These are phyloP conservation scores for Turritopsis dohrnii DNA, from an alignment of 30 jellyfish, hydroid and myxozoan species.

Conservation along the genomic window DNA sequence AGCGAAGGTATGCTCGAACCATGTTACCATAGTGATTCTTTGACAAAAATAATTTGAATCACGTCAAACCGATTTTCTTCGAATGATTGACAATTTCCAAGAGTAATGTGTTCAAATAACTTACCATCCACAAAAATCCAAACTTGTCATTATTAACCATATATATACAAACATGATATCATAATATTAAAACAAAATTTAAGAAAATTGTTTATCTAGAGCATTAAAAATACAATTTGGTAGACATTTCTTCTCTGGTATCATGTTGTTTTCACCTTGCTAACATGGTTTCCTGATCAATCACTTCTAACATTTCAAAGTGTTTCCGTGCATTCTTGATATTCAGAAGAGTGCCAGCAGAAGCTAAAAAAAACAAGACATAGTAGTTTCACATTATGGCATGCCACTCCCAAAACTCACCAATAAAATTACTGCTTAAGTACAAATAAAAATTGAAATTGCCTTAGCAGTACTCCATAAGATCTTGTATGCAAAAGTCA, in stretches of 20 bases:
- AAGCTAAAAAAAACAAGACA: constrained; percentile 45
- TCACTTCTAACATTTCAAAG: constrained; percentile 73
- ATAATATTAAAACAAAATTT: background rate
- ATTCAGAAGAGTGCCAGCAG: constrained; percentile 91
- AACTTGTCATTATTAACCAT: background rate
- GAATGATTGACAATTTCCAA: too few species aligned
- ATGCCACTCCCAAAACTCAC: too few species aligned
- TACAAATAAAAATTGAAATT: background rate
- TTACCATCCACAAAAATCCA: too few species aligned
- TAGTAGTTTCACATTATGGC: background rate
- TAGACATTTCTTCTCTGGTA: background rate
- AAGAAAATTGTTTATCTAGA: background rate
- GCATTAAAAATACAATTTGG: background rate
- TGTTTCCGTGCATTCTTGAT: constrained; percentile 89
- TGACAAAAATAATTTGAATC: too few species aligned
- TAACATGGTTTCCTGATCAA: constrained; percentile 6
- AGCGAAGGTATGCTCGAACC: too few species aligned
- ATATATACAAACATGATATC: background rate
- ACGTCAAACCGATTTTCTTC: too few species aligned
- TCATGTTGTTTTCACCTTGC: background rate
- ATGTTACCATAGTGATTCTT: too few species aligned
- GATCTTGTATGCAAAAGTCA: too few species aligned
- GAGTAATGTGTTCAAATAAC: too few species aligned
- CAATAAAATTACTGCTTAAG: too few species aligned
- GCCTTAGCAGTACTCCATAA: too few species aligned